Percentiles rank a stretch among this genome's conserved stretches.
Conservation (phyloP, 1,140 invertebrate genomes). For the Drosophila murphyi region DNA sequence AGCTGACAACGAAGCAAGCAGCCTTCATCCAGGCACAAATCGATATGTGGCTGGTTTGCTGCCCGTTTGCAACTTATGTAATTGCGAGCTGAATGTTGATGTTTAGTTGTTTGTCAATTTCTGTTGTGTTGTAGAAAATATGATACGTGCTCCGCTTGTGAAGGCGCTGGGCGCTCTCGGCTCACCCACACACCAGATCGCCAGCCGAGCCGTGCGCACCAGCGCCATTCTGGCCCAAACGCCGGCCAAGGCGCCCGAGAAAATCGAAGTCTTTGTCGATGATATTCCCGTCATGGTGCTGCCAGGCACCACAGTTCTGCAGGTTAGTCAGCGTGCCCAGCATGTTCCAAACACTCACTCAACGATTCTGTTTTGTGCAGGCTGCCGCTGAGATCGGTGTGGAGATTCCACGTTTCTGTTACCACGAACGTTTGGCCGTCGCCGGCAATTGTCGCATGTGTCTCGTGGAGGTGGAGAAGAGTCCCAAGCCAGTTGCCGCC, state of each 20-base stretch:
- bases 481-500: slow-evolving; percentile 97
- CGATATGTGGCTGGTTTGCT: slow-evolving; percentile 35
- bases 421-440: slow-evolving; percentile 98
- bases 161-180: slow-evolving; percentile 81
- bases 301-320: slow-evolving; percentile 98
- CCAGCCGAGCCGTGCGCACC: slow-evolving; percentile 79
- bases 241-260: slow-evolving; percentile 88
- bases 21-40: background rate
- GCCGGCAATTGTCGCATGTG: slow-evolving; percentile 99
- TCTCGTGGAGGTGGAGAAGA: slow-evolving; percentile 99
- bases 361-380: slow-evolving; percentile 81
- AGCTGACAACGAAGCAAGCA: background rate
- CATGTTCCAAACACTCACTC: background rate
- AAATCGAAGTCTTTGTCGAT: slow-evolving; percentile 99
- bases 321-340: slow-evolving; percentile 87
- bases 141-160: slow-evolving; percentile 84
- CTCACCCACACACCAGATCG: slow-evolving; percentile 80
- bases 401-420: slow-evolving; percentile 99
- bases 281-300: slow-evolving; percentile 97
- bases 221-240: slow-evolving; percentile 84
- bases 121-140: slow-evolving; percentile 71
- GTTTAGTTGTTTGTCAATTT: slow-evolving; percentile 48
- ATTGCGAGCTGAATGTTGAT: slow-evolving; percentile 52
- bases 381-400: slow-evolving; percentile 98
- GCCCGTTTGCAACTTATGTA: slow-evolving; percentile 70